Evolutionary conservation across 2,797 vertebrate genomes (phyloP), one percentile per base, ranked within the genome.

Genomic region (Gambelia wislizenii): DNA sequence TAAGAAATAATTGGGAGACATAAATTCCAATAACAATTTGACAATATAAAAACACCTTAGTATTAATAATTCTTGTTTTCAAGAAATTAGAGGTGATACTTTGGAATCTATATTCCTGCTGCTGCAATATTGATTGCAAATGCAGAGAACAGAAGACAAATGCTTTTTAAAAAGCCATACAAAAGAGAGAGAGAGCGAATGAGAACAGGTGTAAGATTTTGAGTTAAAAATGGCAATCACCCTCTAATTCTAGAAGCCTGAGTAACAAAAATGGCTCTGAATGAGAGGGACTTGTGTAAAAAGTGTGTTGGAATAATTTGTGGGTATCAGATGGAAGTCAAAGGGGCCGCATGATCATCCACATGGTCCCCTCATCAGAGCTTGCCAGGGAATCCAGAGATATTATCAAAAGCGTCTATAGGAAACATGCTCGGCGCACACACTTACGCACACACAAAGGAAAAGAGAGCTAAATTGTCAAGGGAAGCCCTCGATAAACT

Each of bases 281-380:
- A 90, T 83, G 76, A 70, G 92, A 91, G 84, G 84, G 87, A 90
- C 87, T 87, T 92, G 91, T 91, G 84, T 92, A 86, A 91, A 92
- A 92, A 87, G 91, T 83, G 85, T 91, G 88, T 86, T 91, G 90
- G 91, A 94, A 92, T 94, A 95, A 95, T 93, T 64, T 91, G 92
- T 91, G 91, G 94, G 85, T 92, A 96, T 97, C 95, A 94, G 93
- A 96, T 94, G 94, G 96, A 95, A 96, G 95, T 96, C 95, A 96
- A 96, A 89, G 92, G 94, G 20, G 16, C 92, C 88, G 86, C 92
- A 94, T 94, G 96, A 95, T 91, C 94, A 95, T 93, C 96, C 96
- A 96, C 97, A 97, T 95, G 97, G 96, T 96, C 96, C 94, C 91
- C 93, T 95, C 94, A 96, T 96, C 94, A 96, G 96, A 95, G 94